Conservation (phyloP, 2,113 vertebrate species). For the Tyrannus savana region DNA sequence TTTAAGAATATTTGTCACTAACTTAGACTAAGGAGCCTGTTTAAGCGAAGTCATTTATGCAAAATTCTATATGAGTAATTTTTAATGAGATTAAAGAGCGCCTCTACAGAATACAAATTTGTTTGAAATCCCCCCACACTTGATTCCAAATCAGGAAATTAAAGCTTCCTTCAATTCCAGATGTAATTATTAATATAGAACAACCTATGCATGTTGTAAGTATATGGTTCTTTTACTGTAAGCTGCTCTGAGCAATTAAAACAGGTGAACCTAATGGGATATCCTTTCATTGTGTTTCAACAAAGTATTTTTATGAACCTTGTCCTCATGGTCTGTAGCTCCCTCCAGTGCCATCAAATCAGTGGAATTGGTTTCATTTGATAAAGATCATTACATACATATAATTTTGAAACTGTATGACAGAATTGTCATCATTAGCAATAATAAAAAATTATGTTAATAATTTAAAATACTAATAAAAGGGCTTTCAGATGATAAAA, state of each 20-base stretch:
- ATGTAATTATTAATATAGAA: not conserved
- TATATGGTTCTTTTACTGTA: accelerated
- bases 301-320: not conserved
- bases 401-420: not conserved
- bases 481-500: not conserved
- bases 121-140: not conserved
- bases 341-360: slow-evolving; percentile 28
- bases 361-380: not conserved
- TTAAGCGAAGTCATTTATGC: not conserved
- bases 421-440: not conserved
- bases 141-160: not conserved
- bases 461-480: not conserved
- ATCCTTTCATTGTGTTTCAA: not conserved
- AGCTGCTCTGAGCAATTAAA: not conserved
- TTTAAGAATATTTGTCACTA: not conserved
- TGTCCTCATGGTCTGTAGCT: not conserved
- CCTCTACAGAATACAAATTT: not conserved
- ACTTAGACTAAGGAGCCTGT: not conserved
- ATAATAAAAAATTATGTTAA: not conserved
- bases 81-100: not conserved
- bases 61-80: not conserved
- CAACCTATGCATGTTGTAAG: not conserved
- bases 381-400: not conserved
- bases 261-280: not conserved
- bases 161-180: not conserved